These are phyloP conservation scores for Frankliniella fusca DNA, from an alignment of 2,888 invertebrate genomes.

Conservation along the genomic window DNA sequence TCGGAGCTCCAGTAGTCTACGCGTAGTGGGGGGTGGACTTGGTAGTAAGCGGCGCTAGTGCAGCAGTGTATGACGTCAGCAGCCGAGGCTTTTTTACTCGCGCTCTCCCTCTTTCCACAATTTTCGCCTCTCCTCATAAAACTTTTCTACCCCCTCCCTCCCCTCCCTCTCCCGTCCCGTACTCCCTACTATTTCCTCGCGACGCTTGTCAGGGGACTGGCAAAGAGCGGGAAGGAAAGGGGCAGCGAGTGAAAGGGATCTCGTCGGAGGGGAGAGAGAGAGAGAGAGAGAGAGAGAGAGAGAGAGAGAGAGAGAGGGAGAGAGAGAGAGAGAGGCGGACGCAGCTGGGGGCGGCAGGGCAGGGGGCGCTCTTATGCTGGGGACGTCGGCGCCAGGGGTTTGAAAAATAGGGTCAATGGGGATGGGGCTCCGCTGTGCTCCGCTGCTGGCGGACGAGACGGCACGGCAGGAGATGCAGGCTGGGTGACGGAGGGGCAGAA, in stretches of 20 bases:
- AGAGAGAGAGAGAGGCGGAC: not conserved
- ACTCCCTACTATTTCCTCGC: not conserved
- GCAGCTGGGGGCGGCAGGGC: not conserved
- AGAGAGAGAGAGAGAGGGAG: not conserved
- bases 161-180: not conserved
- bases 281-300: not conserved
- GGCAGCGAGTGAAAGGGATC: conserved; percentile 1
- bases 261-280: not conserved
- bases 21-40: not conserved
- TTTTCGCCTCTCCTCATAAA: conserved; percentile 6
- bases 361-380: conserved; percentile 14
- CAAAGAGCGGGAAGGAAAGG: not conserved
- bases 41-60: not conserved
- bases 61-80: not conserved
- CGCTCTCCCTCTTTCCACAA: not conserved
- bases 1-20: not conserved
- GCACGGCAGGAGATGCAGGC: not conserved
- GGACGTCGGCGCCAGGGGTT: not conserved
- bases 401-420: conserved; percentile 26
- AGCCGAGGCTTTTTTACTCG: not conserved
- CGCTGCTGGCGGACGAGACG: not conserved
- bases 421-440: not conserved
- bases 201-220: not conserved
- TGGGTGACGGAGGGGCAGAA: not conserved
- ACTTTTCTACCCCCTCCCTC: not conserved